Percentiles rank a stretch among this genome's conserved stretches.
These are phyloP conservation scores for Guaruba guarouba DNA, from an alignment of 2,113 vertebrate species.

Conservation along the genomic window DNA sequence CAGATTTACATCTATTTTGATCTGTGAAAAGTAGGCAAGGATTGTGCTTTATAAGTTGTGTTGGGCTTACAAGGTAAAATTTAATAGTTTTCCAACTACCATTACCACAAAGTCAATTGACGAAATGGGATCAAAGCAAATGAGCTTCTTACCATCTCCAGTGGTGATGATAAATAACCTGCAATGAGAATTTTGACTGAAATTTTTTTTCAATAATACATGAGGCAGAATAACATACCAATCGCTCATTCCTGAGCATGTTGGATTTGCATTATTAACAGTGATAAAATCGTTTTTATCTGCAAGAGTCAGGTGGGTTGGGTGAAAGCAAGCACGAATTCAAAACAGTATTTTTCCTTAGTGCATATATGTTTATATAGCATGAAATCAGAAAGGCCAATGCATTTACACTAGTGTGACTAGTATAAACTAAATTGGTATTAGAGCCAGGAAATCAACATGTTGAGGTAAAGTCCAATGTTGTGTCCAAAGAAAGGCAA, in stretches of 20 bases:
- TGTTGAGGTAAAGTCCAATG: neutral
- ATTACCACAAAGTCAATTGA: neutral
- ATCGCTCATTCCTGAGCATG: neutral
- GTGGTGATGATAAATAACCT: neutral
- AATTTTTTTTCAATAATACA: neutral
- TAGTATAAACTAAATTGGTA: neutral
- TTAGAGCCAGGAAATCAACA: neutral
- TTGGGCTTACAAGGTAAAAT: neutral
- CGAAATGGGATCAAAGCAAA: neutral
- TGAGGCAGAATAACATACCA: neutral
- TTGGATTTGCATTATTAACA: neutral
- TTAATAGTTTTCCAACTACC: neutral
- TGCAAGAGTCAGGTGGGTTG: neutral
- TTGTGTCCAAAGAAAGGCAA: neutral
- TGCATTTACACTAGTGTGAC: neutral
- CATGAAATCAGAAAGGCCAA: neutral
- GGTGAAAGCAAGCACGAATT: neutral
- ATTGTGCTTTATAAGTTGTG: neutral
- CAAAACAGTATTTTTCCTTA: neutral
- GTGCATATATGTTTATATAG: rapidly evolving
- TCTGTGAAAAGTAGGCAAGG: neutral
- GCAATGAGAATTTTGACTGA: neutral
- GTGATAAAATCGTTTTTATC: neutral
- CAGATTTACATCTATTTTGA: neutral
- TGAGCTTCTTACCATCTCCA: neutral